Evolutionary conservation across 2,113 vertebrate genomes (phyloP).

Genomic region (Amblyornis subalaris): DNA sequence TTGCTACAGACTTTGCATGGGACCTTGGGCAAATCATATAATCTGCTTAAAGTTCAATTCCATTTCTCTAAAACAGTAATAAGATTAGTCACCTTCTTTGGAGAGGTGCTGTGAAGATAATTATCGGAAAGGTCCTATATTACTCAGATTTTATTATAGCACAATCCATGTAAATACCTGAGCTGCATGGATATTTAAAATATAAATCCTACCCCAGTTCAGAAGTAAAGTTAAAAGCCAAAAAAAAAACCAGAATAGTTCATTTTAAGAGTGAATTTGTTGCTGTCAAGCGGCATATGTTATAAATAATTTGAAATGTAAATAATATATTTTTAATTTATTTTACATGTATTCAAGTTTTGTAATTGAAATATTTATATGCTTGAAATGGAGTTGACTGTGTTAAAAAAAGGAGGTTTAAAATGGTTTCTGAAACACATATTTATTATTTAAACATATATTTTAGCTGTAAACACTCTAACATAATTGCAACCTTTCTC

Average conservation of each 20-base stretch:
- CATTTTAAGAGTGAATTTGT: slow-evolving; percentile 24
- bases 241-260: neutral
- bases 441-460: slow-evolving; percentile 71
- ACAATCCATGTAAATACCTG: slow-evolving; percentile 15
- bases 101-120: slow-evolving; percentile 35
- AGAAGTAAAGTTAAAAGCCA: neutral
- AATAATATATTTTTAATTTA: slow-evolving; percentile 68
- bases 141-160: slow-evolving; percentile 20
- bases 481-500: slow-evolving; percentile 69
- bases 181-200: slow-evolving; percentile 29
- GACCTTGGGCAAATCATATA: slow-evolving; percentile 25
- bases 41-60: slow-evolving; percentile 33
- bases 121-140: neutral
- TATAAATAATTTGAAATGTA: slow-evolving; percentile 65
- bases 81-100: slow-evolving; percentile 49
- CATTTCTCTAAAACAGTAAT: slow-evolving; percentile 9
- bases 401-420: slow-evolving; percentile 60
- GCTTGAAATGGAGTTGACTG: slow-evolving; percentile 60
- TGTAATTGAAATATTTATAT: slow-evolving; percentile 69
- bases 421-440: slow-evolving; percentile 60
- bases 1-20: slow-evolving; percentile 6
- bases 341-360: slow-evolving; percentile 61
- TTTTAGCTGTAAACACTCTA: slow-evolving; percentile 63
- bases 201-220: neutral
- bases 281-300: slow-evolving; percentile 2